Evolutionary conservation across 2,113 vertebrate species (phyloP).

Genomic region (Promerops cafer): DNA sequence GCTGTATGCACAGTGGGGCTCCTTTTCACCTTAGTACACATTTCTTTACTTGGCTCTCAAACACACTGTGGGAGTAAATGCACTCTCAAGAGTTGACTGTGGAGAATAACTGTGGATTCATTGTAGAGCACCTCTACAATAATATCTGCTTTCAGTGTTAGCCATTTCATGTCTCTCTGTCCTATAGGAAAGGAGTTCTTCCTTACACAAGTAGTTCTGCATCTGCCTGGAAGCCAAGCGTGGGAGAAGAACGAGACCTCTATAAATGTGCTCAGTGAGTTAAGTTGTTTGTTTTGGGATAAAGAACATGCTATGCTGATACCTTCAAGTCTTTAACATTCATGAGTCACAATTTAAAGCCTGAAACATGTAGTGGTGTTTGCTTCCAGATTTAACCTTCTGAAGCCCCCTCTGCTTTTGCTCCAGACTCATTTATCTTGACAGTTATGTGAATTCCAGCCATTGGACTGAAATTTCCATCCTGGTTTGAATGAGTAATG

Average conservation of each 20-base stretch:
- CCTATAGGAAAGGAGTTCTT: not conserved
- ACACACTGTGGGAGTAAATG: not conserved
- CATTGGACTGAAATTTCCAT: not conserved
- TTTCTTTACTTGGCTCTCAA: not conserved
- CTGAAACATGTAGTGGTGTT: not conserved
- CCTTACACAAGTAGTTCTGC: not conserved
- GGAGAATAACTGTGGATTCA: not conserved
- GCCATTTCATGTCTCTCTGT: not conserved
- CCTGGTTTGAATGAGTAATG: not conserved
- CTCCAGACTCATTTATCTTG: not conserved
- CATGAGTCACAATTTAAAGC: slow-evolving; percentile 15
- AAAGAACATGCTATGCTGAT: not conserved
- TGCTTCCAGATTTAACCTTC: slow-evolving; percentile 6
- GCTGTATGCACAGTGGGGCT: not conserved
- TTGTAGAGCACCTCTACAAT: not conserved
- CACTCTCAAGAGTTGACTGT: not conserved
- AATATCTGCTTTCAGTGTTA: not conserved
- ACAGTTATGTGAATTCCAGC: slow-evolving; percentile 2
- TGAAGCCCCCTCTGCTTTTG: not conserved
- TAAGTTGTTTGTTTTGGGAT: slow-evolving; percentile 31
- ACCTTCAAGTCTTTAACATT: slow-evolving; percentile 30
- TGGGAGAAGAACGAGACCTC: not conserved
- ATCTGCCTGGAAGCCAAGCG: not conserved
- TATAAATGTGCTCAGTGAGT: not conserved
- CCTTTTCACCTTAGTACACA: not conserved